Evolutionary conservation across 2,113 vertebrate genomes (phyloP).

Genomic region (Sceloporus tristichus): DNA sequence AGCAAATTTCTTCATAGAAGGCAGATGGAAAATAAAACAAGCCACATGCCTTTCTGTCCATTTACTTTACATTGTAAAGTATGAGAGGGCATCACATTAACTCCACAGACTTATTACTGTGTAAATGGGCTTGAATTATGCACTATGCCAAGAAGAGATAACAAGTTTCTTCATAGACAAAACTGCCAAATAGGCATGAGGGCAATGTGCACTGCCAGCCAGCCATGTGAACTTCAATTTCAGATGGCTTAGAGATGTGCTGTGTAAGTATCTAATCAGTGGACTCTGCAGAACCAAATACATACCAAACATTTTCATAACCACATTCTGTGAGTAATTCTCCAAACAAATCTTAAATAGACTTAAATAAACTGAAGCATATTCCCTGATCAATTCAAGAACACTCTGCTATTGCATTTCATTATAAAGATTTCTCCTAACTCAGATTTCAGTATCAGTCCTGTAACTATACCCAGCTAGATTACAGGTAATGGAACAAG

Average conservation of each 20-base stretch:
- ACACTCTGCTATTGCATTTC: neutral
- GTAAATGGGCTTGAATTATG: constrained; percentile 58
- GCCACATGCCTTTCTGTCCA: constrained; percentile 66
- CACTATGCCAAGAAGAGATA: constrained; percentile 64
- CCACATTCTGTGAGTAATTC: constrained; percentile 29
- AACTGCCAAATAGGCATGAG: constrained; percentile 65
- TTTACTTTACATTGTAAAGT: constrained; percentile 48
- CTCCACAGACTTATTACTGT: constrained; percentile 50
- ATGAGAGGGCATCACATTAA: constrained; percentile 59
- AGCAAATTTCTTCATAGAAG: constrained; percentile 54
- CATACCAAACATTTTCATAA: constrained; percentile 43
- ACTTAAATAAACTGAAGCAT: neutral
- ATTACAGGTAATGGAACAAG: neutral
- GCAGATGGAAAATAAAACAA: constrained; percentile 57
- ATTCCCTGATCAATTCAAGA: neutral
- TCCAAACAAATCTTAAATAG: constrained; percentile 36
- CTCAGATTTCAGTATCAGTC: neutral
- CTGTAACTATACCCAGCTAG: neutral
- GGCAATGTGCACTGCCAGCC: constrained; percentile 52
- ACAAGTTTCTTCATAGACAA: constrained; percentile 53
- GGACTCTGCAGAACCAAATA: constrained; percentile 52
- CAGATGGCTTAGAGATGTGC: constrained; percentile 40
- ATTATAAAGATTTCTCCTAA: neutral
- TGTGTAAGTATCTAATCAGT: constrained; percentile 35
- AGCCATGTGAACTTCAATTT: constrained; percentile 53